Base-by-base conservation (phyloP, 2,888 invertebrate species). In the Labia minor region DNA sequence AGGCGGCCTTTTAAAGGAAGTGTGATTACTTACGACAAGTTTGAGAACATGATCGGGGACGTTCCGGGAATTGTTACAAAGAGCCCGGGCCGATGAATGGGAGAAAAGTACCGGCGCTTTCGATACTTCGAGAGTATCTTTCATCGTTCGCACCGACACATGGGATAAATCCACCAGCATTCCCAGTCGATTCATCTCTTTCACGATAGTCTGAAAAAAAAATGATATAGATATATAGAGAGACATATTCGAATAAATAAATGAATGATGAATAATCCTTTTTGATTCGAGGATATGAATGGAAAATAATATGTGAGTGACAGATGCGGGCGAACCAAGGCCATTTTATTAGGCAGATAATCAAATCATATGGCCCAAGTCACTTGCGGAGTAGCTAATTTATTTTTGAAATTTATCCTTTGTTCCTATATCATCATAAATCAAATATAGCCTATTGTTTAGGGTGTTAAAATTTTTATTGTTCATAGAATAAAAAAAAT, bases 161-260 rank as follows among this genome's bases (percentile, higher is more conserved):
- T 92, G 90, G 6, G 89, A 88, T 72, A 90, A 78, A 77, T 93
- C 92, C 70, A 92, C 89, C 77, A 92, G 83, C 90, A 92, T 92
- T 21, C 92, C 92, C 69, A 92, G 81, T 1, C 92, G 85, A 80
- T 92, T 92, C 92, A 92, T 92, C 80, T 92, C 92, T 73, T 85
- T 86, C 70, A 92, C 86, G 73, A 92, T 86, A 62, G 67, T 70
- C 72, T 73, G 67, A 62, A 67, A 65, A 16, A 19, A 65, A 33
- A 49, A 66, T 61, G 20, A 21, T 67, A 18, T 61, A 63, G 18
- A 26, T 37, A 66, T 19, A 64, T 66, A 21, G n/a, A 16, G 3
- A 20, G 16, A 64, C 18, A 26, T 21, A 26, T 64, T 19, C 64
- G 4, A 26, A 66, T 21, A 61, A 19, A 20, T 26, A 65, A 16